A percentile compares a stretch with the other conserved stretches of the same genome.
Conservation (phyloP, 2,888 invertebrate species). For the Microplitis deprimator region DNA sequence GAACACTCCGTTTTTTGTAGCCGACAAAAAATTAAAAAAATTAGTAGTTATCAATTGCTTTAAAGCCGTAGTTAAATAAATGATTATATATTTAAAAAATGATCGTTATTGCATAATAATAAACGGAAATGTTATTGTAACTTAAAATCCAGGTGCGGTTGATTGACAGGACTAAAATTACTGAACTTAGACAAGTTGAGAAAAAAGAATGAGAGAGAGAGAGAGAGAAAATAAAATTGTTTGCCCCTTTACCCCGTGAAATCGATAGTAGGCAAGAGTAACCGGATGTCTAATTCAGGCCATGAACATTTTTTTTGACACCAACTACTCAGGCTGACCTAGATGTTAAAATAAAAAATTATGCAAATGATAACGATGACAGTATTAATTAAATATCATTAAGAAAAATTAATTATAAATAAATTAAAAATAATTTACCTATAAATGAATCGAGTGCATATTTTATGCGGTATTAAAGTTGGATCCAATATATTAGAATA, state of each 20-base stretch:
- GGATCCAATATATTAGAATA: conserved; percentile 8
- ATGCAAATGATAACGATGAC: too few species aligned
- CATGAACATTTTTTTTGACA: conserved; percentile 12
- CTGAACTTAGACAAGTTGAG: conserved; percentile 39
- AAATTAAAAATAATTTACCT: background rate
- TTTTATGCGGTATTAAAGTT: background rate
- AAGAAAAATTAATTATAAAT: conserved; percentile 9
- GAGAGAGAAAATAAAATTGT: background rate
- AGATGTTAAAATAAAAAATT: conserved; percentile 1
- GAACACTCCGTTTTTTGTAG: background rate
- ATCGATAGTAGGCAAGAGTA: background rate
- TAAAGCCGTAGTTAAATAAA: background rate
- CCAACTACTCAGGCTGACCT: conserved; percentile 14
- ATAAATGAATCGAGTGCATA: background rate
- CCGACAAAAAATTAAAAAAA: background rate
- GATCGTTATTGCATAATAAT: background rate
- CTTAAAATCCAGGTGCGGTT: conserved; percentile 36
- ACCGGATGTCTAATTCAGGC: background rate
- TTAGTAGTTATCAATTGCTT: background rate
- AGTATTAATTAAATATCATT: background rate
- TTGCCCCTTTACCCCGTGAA: background rate
- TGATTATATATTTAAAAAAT: background rate
- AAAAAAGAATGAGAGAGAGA: conserved; percentile 14
- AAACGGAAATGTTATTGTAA: conserved; percentile 18
- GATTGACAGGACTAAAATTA: conserved; percentile 51